Base-by-base conservation (phyloP, 2,113 vertebrate genomes). In the Galemys pyrenaicus region DNA sequence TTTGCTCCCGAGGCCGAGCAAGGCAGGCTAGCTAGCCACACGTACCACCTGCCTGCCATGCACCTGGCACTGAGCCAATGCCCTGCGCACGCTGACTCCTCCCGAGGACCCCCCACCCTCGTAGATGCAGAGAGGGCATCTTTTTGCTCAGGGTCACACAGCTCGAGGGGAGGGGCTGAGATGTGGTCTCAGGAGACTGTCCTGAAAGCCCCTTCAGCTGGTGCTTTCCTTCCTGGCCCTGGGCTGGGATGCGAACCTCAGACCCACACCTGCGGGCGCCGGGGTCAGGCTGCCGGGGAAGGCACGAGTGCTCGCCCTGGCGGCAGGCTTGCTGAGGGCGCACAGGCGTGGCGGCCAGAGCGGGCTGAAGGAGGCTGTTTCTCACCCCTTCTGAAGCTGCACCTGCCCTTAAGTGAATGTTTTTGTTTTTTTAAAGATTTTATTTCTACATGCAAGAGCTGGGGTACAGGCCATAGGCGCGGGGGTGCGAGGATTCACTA, bases 41-140 rank as follows among this genome's bases (percentile, higher is more conserved):
- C 19, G 65, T 9, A 32, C 35, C 60, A 3, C 4, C 58, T 17
- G 3, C 54, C 22, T 9, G 0, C 30, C 39, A 0, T 0, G n/a
- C 26, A 22, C 41, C 58, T 41, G 58, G 49, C 26, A 1, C 56
- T 9, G 11, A 2, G 22, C 35, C 9, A 37, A 12, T 0, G 0
- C 20, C n/a, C 2, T 5, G 15, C 24, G 12, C 13, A 1, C 26
- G 1, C 12, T 12, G 60, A 51, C 60, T 39, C 24, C 28, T 28
- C 17, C 17, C 2, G 0, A 3, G 10, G 32, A 39, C 10, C 56
- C 24, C 24, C 3, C 56, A 9, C 4, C 24, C 24, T 58, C 56
- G 24, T 3, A 58, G 8, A 24, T 4, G 54, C 30, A 51, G 35
- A 24, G 58, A 64, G 46, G 9, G 35, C 1, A 4, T 56, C 17